Percentiles rank a stretch among this genome's conserved stretches.
Conservation (phyloP, 2,113 vertebrate species). For the Cyanistes caeruleus region DNA sequence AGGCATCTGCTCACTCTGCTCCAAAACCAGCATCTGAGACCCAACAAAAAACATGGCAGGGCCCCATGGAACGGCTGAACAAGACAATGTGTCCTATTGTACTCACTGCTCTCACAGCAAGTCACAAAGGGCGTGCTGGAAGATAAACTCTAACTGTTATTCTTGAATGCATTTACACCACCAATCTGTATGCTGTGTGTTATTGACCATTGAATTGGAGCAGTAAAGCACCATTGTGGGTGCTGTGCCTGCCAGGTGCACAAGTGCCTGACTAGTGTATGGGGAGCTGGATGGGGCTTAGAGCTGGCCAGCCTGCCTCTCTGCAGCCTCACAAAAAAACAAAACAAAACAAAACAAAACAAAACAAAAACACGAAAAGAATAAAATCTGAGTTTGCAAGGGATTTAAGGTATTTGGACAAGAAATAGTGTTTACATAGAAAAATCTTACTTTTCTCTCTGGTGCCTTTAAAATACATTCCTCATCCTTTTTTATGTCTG, state of each 20-base stretch:
- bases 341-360: background rate
- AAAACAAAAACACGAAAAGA: background rate
- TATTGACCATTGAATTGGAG: background rate
- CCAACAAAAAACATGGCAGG: background rate
- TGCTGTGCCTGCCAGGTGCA: background rate
- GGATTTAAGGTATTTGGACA: background rate
- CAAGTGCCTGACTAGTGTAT: background rate
- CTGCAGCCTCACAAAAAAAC: background rate
- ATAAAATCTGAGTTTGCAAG: too few species aligned
- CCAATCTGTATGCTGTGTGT: too few species aligned
- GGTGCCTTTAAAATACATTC: background rate
- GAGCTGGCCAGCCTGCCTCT: background rate
- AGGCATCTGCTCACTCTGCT: background rate
- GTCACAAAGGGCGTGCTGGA: background rate
- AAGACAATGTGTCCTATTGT: background rate
- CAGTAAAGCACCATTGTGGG: background rate
- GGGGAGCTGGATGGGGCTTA: background rate
- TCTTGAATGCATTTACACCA: background rate
- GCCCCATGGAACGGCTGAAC: background rate
- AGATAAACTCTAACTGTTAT: background rate
- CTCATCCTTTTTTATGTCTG: background rate
- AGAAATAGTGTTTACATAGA: background rate
- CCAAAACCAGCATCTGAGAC: background rate
- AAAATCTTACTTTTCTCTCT: background rate
- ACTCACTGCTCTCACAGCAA: background rate